Evolutionary conservation across 2,113 vertebrate species (phyloP).

Genomic region (Sterrhoptilus dennistouni): DNA sequence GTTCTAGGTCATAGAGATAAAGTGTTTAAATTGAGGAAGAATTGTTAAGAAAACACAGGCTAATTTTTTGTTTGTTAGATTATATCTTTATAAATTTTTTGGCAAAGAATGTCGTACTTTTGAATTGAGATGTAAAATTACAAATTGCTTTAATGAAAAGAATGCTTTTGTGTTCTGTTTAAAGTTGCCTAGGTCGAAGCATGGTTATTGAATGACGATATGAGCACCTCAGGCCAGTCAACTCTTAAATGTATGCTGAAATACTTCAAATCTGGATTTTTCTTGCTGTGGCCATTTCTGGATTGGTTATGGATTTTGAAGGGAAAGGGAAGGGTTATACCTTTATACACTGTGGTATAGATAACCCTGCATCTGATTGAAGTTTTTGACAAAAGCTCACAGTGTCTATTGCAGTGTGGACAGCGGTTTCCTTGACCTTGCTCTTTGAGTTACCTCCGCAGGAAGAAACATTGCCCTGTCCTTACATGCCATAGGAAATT

Average conservation of each 20-base stretch:
- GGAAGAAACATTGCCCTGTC: neutral
- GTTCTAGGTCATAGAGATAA: neutral
- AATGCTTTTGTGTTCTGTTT: neutral
- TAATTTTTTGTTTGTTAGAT: neutral
- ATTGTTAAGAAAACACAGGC: neutral
- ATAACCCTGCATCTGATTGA: neutral
- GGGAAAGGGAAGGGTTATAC: neutral
- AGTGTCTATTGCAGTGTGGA: accelerated
- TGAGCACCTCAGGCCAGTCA: neutral
- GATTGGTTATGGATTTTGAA: neutral
- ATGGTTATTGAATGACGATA: neutral
- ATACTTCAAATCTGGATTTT: neutral
- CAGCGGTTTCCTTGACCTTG: neutral
- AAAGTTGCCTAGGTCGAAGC: neutral
- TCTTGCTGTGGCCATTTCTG: neutral
- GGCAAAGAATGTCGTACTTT: neutral
- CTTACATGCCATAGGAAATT: neutral
- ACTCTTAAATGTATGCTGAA: neutral
- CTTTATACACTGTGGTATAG: accelerated
- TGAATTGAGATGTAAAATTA: neutral
- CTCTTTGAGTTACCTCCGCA: neutral
- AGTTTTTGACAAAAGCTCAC: neutral
- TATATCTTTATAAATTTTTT: neutral
- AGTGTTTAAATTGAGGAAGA: neutral
- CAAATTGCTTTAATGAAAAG: neutral